These are phyloP conservation scores for Dynastes tityus DNA, from an alignment of 2,888 invertebrate species.

Conservation along the genomic window DNA sequence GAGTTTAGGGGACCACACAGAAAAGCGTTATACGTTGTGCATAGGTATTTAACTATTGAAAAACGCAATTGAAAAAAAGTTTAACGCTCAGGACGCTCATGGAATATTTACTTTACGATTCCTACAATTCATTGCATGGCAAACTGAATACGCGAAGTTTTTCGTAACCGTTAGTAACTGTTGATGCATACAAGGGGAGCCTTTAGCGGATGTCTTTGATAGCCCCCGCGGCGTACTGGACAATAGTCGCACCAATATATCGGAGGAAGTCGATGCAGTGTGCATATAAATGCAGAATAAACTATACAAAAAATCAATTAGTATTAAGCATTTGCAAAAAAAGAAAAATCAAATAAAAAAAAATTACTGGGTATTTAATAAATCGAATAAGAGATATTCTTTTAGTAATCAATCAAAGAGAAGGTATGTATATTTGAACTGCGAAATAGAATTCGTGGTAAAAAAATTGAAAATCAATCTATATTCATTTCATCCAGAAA, in stretches of 20 bases:
- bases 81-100: too few species aligned
- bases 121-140: not conserved
- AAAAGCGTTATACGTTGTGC: too few species aligned
- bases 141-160: not conserved
- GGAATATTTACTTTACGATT: too few species aligned
- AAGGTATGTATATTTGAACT: too few species aligned
- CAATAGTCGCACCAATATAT: not conserved
- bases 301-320: not conserved
- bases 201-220: not conserved
- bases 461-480: too few species aligned
- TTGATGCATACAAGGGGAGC: not conserved
- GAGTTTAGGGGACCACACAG: too few species aligned
- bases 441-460: too few species aligned
- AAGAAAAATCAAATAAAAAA: not conserved
- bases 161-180: slow-evolving; percentile 12
- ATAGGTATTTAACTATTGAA: too few species aligned
- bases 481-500: too few species aligned
- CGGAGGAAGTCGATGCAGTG: slow-evolving; percentile 20
- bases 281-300: slow-evolving; percentile 21
- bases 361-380: not conserved
- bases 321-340: not conserved
- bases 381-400: too few species aligned
- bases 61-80: too few species aligned
- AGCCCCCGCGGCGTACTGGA: not conserved
- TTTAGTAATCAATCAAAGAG: too few species aligned